Evolutionary conservation across 2,113 vertebrate species (phyloP), one percentile per base, ranked within the genome.

Genomic region (Perca fluviatilis): DNA sequence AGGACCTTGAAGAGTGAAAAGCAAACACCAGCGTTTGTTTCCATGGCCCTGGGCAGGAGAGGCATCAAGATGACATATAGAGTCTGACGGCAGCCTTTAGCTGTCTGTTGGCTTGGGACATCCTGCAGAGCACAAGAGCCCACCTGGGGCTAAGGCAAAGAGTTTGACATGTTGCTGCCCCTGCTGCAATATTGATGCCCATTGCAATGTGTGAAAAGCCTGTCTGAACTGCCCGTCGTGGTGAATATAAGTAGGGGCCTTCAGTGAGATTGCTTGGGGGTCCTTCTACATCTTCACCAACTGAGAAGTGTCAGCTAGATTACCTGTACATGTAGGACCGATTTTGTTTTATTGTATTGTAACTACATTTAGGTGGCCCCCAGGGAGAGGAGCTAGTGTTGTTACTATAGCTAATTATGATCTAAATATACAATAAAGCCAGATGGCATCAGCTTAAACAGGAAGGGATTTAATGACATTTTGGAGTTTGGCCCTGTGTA

Each of bases 1-100:
- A 88, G 78, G 86, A 86, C 80, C 80, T 92, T 90, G 77, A 89
- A 87, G 89, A 85, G 85, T 77, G 87, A 85, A 87, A 90, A 91
- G 85, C 53, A 5, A 88, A 82, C 76, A 68, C 23, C 12, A 47
- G 64, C 43, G 0, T 69, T 79, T 87, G 77, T 66, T 66, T 74
- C 68, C 43, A 40, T 62, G 47, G 76, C 86, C 89, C 67, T 50
- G 27, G 72, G 79, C 74, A 67, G 64, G 54, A 70, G 77, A 83
- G 58, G 60, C 69, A 60, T 80, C 71, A 68, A 54, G 25, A 23
- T 87, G 84, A 86, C 86, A 78, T 69, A 85, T 49, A 64, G 63
- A 77, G 58, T 83, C 67, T 80, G 87, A 86, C 79, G 73, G 71
- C 54, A 70, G 76, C 65, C 77, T 77, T 79, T 87, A 89, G 86